phyloP scores from a whole-genome alignment of 1,140 invertebrate species.

The Dryas iulia region DNA sequence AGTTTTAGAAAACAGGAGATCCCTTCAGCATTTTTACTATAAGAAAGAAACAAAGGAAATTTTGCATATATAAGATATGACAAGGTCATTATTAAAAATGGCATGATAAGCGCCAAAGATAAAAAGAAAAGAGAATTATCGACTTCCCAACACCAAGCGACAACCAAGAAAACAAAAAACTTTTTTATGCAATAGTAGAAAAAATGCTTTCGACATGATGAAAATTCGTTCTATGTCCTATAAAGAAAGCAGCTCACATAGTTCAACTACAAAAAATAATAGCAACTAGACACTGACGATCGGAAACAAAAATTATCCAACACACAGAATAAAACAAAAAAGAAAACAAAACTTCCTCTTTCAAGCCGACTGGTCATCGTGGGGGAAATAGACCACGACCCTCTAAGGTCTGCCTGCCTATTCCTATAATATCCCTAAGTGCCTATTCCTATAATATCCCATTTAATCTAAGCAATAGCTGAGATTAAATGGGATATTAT shows the following conservation, averaged over 20 bases:
- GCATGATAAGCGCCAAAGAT: conserved; percentile 7
- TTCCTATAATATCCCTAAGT: too few species aligned
- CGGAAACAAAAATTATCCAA: too few species aligned
- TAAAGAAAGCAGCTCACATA: too few species aligned
- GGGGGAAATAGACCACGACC: too few species aligned
- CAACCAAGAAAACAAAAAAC: conserved; percentile 21
- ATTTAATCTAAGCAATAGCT: too few species aligned
- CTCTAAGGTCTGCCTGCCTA: too few species aligned
- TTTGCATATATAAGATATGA: conserved; percentile 23
- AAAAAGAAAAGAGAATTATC: conserved; percentile 27
- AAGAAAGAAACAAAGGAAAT: conserved; percentile 31
- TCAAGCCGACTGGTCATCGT: too few species aligned
- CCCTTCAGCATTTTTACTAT: too few species aligned
- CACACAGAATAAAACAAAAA: too few species aligned
- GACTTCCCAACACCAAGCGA: conserved; percentile 3
- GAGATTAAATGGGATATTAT: too few species aligned
- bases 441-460: too few species aligned
- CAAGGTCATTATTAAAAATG: conserved; percentile 30
- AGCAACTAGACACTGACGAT: conserved; percentile 21
- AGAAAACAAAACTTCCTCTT: too few species aligned
- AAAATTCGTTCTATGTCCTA: conserved; percentile 10
- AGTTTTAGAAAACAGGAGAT: conserved; percentile 28
- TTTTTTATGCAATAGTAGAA: conserved; percentile 6
- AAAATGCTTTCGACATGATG: conserved; percentile 24
- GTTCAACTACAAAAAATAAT: conserved; percentile 16